phyloP scores from a whole-genome alignment of 2,797 vertebrate genomes.

The Gallirallus australis region DNA sequence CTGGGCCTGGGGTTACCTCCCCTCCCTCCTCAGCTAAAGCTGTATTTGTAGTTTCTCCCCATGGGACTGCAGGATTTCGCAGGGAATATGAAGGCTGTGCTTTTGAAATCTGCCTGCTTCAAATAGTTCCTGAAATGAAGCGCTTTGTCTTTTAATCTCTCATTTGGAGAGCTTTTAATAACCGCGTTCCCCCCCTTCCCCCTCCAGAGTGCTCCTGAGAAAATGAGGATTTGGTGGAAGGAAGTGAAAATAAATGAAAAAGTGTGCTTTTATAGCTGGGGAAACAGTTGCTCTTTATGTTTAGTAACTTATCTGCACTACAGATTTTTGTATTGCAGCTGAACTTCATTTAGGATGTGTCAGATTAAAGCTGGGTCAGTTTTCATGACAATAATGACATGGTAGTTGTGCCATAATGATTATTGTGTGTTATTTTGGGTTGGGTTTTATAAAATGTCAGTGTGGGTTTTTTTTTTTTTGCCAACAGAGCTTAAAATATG shows the following conservation, averaged over 20 bases:
- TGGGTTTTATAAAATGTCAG: background rate
- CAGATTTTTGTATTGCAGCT: background rate
- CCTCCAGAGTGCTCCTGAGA: background rate
- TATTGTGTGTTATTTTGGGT: background rate
- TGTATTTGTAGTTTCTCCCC: background rate
- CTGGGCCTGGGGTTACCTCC: no score
- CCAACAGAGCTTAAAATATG: background rate
- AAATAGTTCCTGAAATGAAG: background rate
- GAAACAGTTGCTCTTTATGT: background rate
- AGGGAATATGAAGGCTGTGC: background rate
- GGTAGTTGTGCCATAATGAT: background rate
- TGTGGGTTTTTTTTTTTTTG: background rate
- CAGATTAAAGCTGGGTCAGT: background rate
- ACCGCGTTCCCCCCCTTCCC: no score
- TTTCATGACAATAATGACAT: background rate
- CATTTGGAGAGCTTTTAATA: background rate
- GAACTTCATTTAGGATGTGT: background rate
- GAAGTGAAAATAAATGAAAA: constrained; percentile 4
- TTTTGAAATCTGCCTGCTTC: background rate
- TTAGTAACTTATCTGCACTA: background rate
- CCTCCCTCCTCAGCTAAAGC: background rate
- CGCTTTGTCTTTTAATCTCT: background rate
- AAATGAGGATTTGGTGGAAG: background rate
- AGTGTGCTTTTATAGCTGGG: background rate
- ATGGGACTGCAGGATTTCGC: background rate